phyloP scores from a whole-genome alignment of 2,888 invertebrate genomes.

The Argyresthia albistria region DNA sequence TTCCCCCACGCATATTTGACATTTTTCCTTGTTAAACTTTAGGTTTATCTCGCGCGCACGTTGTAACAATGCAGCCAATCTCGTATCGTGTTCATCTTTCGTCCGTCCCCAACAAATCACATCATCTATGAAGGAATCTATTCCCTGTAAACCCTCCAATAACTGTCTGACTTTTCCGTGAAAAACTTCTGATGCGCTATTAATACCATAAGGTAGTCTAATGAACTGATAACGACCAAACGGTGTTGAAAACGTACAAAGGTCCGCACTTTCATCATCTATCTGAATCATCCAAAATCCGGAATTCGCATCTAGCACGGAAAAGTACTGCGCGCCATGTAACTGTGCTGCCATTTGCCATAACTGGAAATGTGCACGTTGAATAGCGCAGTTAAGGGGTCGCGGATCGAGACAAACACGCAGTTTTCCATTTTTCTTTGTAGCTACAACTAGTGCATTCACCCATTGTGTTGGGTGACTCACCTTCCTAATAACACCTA shows the following conservation, averaged over 20 bases:
- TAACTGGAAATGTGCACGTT: constrained; percentile 5
- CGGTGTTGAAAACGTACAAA: constrained; percentile 9
- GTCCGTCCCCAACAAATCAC: constrained; percentile 1
- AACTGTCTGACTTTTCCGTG: constrained; percentile 12
- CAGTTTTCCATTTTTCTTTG: constrained; percentile 12
- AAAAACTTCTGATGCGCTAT: constrained; percentile 11
- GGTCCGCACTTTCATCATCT: constrained; percentile 10
- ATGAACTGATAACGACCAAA: constrained; percentile 11
- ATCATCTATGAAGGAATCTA: constrained; percentile 1
- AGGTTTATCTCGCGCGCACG: constrained; percentile 3
- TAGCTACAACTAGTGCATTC: constrained; percentile 12
- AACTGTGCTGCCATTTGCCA: constrained; percentile 9
- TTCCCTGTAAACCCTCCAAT: constrained; percentile 6
- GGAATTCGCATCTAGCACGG: constrained; percentile 9
- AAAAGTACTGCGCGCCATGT: constrained; percentile 8
- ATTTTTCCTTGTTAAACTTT: constrained; percentile 4
- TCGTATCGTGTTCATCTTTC: not conserved
- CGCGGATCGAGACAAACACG: constrained; percentile 9
- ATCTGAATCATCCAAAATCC: constrained; percentile 9
- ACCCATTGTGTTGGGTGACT: constrained; percentile 15
- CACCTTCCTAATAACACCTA: constrained; percentile 15
- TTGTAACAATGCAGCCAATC: not conserved
- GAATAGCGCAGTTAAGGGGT: not conserved
- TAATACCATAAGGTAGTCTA: constrained; percentile 10
- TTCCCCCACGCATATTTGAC: constrained; percentile 7